Evolutionary conservation across 2,113 vertebrate species (phyloP).

Genomic region (Rhea pennata): DNA sequence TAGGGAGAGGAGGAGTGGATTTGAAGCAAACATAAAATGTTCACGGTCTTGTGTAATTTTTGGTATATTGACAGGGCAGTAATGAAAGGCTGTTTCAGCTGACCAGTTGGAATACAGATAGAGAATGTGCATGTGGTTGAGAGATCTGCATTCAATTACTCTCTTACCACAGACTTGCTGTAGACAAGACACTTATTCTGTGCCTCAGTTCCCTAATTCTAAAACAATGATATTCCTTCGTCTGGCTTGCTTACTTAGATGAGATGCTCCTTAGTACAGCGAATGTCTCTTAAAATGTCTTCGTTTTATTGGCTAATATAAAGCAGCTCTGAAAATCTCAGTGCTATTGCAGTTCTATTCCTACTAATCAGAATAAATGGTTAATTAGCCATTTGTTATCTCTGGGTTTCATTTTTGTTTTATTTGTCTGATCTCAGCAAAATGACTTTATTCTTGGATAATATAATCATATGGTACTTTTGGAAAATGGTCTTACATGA

Average conservation of each 20-base stretch:
- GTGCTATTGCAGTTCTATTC: background rate
- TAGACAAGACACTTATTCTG: slow-evolving; percentile 42
- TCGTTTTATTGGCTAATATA: background rate
- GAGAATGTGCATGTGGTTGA: slow-evolving; percentile 43
- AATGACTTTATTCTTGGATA: background rate
- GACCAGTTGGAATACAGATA: slow-evolving; percentile 41
- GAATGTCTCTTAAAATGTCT: background rate
- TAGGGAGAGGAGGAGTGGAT: slow-evolving; percentile 4
- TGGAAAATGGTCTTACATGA: background rate
- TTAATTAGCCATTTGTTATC: slow-evolving; percentile 7
- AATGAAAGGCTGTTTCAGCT: slow-evolving; percentile 62
- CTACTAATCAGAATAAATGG: background rate
- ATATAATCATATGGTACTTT: background rate
- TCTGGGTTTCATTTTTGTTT: background rate
- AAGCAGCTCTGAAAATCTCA: background rate
- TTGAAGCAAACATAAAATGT: slow-evolving; percentile 21
- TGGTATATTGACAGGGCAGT: slow-evolving; percentile 55
- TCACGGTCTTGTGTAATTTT: slow-evolving; percentile 43
- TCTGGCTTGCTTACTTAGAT: slow-evolving; percentile 1
- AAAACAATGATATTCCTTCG: slow-evolving; percentile 34
- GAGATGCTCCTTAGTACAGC: background rate
- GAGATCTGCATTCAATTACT: slow-evolving; percentile 55
- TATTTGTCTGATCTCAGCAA: background rate
- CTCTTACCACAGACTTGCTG: slow-evolving; percentile 33
- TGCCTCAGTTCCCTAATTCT: slow-evolving; percentile 55